phyloP scores from a whole-genome alignment of 2,888 invertebrate genomes.

The Limnephilus marmoratus region DNA sequence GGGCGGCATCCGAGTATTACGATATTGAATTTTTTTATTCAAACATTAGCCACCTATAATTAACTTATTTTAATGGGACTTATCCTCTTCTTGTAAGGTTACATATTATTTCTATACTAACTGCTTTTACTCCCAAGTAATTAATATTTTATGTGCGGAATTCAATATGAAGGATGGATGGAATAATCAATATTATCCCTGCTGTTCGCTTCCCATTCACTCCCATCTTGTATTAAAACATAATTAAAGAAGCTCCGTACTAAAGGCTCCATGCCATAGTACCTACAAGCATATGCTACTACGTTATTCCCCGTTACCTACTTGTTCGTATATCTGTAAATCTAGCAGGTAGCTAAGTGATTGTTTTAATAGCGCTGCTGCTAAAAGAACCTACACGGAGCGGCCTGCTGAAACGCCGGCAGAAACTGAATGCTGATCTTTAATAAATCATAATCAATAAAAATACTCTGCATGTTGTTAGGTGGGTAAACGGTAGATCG shows the following conservation, averaged over 20 bases:
- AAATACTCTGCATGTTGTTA: neutral
- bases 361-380: neutral
- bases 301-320: neutral
- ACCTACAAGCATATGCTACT: neutral
- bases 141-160: slow-evolving; percentile 15
- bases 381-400: neutral
- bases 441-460: slow-evolving; percentile 25
- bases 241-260: neutral
- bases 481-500: slow-evolving; percentile 5
- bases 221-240: slow-evolving; percentile 2
- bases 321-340: neutral
- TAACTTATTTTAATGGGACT: slow-evolving; percentile 47
- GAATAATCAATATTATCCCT: neutral
- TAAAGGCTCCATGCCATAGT: neutral
- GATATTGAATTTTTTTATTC: slow-evolving; percentile 53
- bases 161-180: slow-evolving; percentile 1
- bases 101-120: neutral
- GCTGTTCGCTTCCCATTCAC: neutral
- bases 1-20: slow-evolving; percentile 38
- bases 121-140: slow-evolving; percentile 5
- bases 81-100: slow-evolving; percentile 30
- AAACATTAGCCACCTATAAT: slow-evolving; percentile 55
- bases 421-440: neutral
- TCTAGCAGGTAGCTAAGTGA: neutral
- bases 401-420: no score